phyloP scores from a whole-genome alignment of 2,113 vertebrate genomes.

The Sorex fumeus region DNA sequence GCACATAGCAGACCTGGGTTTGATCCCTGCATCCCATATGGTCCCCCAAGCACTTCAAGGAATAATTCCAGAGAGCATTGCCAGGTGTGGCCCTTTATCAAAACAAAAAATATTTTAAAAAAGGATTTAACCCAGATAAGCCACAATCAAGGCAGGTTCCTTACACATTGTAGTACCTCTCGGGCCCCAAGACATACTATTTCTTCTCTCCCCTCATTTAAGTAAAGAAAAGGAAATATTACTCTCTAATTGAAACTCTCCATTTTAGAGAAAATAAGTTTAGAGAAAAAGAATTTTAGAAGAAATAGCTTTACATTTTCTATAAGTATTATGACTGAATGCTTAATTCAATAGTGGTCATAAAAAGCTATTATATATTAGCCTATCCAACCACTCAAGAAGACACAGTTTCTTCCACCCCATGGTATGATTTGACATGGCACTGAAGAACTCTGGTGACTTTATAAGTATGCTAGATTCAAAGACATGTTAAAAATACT shows the following conservation, averaged over 20 bases:
- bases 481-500: constrained; percentile 26
- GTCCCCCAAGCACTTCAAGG: too few relatives aligned
- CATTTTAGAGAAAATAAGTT: not conserved
- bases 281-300: not conserved
- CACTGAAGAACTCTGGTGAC: constrained; percentile 49
- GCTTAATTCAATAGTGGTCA: constrained; percentile 37
- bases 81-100: too few relatives aligned
- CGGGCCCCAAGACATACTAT: not conserved
- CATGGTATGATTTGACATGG: constrained; percentile 18
- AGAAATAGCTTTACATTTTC: constrained; percentile 31
- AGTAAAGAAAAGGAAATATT: constrained; percentile 37
- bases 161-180: too few relatives aligned
- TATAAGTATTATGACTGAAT: constrained; percentile 34
- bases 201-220: not conserved
- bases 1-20: too few relatives aligned
- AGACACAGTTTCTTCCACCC: constrained; percentile 63
- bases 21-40: too few relatives aligned
- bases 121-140: too few relatives aligned
- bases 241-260: constrained; percentile 30
- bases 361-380: constrained; percentile 33
- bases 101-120: too few relatives aligned
- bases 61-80: too few relatives aligned
- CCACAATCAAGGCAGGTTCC: too few relatives aligned
- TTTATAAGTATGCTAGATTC: constrained; percentile 46
- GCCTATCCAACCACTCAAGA: constrained; percentile 58